These are phyloP conservation scores for Agelastica alni DNA, from an alignment of 2,888 invertebrate species.

Conservation along the genomic window DNA sequence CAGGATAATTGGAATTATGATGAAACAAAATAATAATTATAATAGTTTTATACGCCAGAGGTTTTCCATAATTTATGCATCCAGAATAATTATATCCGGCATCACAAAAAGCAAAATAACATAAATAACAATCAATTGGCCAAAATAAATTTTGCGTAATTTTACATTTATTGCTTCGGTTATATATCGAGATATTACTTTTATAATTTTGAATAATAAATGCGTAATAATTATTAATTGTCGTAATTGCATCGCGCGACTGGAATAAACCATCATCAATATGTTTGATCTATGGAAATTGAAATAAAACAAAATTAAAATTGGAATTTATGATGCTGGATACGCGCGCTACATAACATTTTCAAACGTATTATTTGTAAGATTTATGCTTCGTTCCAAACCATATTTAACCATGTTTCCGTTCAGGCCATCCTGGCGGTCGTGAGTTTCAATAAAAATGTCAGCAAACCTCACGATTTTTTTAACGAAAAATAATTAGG, in stretches of 20 bases:
- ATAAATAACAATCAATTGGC: conserved; percentile 21
- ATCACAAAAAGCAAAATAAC: conserved; percentile 13
- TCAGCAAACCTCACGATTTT: no score
- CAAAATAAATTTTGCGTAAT: conserved; percentile 17
- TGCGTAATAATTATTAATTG: conserved; percentile 28
- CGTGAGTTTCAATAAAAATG: no score
- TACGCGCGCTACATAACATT: no score
- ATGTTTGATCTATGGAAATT: conserved; percentile 20
- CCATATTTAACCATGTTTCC: no score
- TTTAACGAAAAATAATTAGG: no score
- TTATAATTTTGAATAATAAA: conserved; percentile 27
- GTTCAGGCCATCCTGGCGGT: no score
- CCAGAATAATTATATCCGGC: conserved; percentile 12
- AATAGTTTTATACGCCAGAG: conserved; percentile 3
- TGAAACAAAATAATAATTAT: conserved; percentile 20
- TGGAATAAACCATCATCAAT: conserved; percentile 25
- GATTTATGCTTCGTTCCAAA: no score
- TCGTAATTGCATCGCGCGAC: conserved; percentile 24
- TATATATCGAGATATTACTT: conserved; percentile 21
- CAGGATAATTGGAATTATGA: conserved; percentile 13
- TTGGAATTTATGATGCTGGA: conserved; percentile 5
- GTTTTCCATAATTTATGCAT: conserved; percentile 16
- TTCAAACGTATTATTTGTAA: no score
- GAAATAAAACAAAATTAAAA: conserved; percentile 15
- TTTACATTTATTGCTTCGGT: conserved; percentile 17